Evolutionary conservation across 1,140 invertebrate genomes (phyloP).

Genomic region (Aphidius gifuensis): DNA sequence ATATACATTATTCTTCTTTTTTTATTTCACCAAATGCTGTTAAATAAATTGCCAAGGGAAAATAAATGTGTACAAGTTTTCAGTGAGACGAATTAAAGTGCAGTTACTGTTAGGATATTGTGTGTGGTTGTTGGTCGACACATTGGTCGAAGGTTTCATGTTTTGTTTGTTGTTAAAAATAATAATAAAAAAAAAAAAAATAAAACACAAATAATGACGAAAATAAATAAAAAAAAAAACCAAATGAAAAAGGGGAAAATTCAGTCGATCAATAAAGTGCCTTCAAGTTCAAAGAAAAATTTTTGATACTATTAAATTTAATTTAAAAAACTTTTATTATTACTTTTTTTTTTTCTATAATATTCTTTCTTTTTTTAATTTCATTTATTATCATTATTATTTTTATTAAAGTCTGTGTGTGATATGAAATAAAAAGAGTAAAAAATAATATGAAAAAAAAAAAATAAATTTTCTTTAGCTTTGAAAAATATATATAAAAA

Average conservation of each 20-base stretch:
- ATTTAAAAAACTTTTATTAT: slow-evolving; percentile 53
- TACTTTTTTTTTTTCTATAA: slow-evolving; percentile 20
- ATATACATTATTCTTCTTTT: too few relatives aligned
- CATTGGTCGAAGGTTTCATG: neutral
- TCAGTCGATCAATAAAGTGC: slow-evolving; percentile 40
- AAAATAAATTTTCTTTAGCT: neutral
- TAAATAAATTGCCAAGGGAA: too few relatives aligned
- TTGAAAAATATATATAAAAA: slow-evolving; percentile 19
- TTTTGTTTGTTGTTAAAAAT: slow-evolving; percentile 3
- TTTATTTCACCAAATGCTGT: too few relatives aligned
- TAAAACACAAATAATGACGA: neutral
- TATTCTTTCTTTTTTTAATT: slow-evolving; percentile 26
- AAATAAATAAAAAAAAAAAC: slow-evolving; percentile 11
- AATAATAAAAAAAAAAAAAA: neutral
- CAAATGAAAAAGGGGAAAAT: neutral
- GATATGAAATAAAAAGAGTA: too few relatives aligned
- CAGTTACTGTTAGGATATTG: neutral
- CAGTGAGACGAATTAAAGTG: neutral
- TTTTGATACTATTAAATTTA: slow-evolving; percentile 54
- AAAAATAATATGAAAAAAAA: too few relatives aligned
- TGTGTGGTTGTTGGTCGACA: slow-evolving; percentile 5
- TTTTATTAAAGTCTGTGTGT: neutral
- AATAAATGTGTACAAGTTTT: too few relatives aligned
- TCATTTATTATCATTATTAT: slow-evolving; percentile 17
- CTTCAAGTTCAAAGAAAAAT: slow-evolving; percentile 47